phyloP scores from a whole-genome alignment of 1,140 invertebrate genomes.

The Procambarus clarkii region DNA sequence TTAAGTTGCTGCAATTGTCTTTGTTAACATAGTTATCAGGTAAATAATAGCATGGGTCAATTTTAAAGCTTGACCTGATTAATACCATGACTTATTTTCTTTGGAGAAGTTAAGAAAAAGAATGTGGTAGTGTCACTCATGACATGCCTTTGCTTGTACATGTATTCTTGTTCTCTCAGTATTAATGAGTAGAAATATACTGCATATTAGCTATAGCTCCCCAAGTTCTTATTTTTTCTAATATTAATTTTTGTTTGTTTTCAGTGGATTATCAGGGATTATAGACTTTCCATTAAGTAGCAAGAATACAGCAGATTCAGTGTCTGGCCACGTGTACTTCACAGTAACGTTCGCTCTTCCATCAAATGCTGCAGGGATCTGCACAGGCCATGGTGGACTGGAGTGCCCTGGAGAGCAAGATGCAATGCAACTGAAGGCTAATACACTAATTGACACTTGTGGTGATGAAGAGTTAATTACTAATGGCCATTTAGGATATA shows the following conservation, averaged over 20 bases:
- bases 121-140: too few relatives aligned
- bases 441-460: constrained; percentile 4
- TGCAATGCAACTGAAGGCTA: constrained; percentile 4
- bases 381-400: constrained; percentile 54
- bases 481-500: constrained; percentile 47
- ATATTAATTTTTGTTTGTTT: neutral
- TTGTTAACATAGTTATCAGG: too few relatives aligned
- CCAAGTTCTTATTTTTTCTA: neutral
- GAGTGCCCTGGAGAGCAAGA: constrained; percentile 63
- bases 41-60: too few relatives aligned
- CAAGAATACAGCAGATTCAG: constrained; percentile 42
- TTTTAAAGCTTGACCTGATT: too few relatives aligned
- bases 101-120: too few relatives aligned
- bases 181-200: too few relatives aligned
- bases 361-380: constrained; percentile 15
- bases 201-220: too few relatives aligned
- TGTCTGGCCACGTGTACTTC: constrained; percentile 62
- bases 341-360: constrained; percentile 55
- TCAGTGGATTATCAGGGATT: constrained; percentile 40
- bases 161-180: too few relatives aligned
- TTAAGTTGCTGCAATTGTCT: too few relatives aligned
- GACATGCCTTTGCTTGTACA: too few relatives aligned
- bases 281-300: constrained; percentile 61
- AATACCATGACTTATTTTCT: too few relatives aligned
- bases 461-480: constrained; percentile 33